Conservation (phyloP, 2,888 invertebrate genomes). For the Drosophila dives region DNA sequence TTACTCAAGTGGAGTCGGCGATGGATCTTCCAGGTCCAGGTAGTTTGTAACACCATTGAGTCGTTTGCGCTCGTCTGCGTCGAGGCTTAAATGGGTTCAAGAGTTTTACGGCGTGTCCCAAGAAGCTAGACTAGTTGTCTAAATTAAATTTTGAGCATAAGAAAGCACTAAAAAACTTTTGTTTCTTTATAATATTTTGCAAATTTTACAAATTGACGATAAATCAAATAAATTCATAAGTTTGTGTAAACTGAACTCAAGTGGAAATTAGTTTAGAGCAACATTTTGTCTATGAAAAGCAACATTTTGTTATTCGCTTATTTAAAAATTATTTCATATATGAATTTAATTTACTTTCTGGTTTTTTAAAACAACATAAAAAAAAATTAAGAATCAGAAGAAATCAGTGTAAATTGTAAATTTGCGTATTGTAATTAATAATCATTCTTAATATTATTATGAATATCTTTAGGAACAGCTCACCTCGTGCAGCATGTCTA, state of each 20-base stretch:
- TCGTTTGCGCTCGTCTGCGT: conserved; percentile 25
- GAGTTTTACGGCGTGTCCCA: conserved; percentile 39
- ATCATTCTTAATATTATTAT: background rate
- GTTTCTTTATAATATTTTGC: conserved; percentile 8
- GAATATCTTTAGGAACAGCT: conserved; percentile 27
- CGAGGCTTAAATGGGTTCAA: conserved; percentile 55
- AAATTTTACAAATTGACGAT: conserved; percentile 18
- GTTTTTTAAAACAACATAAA: background rate
- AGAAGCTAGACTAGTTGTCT: conserved; percentile 28
- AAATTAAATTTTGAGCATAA: conserved; percentile 50
- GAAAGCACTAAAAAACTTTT: conserved; percentile 17
- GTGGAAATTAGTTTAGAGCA: background rate
- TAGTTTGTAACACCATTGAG: conserved; percentile 49
- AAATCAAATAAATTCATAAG: background rate
- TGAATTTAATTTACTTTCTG: too few relatives aligned
- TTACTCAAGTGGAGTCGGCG: conserved; percentile 38
- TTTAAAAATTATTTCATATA: too few relatives aligned
- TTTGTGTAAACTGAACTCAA: background rate
- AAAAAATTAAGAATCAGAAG: background rate
- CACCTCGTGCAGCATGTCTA: conserved; percentile 84
- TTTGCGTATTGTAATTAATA: too few relatives aligned
- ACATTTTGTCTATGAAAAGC: background rate
- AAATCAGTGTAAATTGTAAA: background rate
- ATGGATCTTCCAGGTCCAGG: conserved; percentile 46
- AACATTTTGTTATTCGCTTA: background rate